Evolutionary conservation across 1,140 invertebrate genomes (phyloP), one percentile per base, ranked within the genome.

Genomic region (Triops longicaudatus): DNA sequence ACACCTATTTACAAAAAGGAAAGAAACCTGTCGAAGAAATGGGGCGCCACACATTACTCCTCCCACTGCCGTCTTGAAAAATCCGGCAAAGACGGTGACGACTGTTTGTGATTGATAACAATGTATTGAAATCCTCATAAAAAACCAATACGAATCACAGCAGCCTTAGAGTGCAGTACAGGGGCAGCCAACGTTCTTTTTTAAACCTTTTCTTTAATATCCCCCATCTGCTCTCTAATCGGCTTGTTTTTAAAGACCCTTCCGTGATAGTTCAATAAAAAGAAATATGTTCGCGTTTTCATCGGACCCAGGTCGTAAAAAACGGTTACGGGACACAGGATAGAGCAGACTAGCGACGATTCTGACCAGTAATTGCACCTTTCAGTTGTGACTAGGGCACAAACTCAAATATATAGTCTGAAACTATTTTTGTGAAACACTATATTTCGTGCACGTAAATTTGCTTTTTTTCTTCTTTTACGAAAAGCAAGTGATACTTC

Each of bases 101-200:
- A 22, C 50, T 63, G 50, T 63, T 63, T 63, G 22, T 63, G 50
- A 63, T 63, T 63, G n/a, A 63, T 63, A 63, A 63, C 50, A 17
- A 63, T 63, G 50, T 22, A 63, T 17, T 6, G 17, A 63, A 63
- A n/a, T 14, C 50, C 22, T 22, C 50, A 7, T n/a, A 22, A 22
- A 63, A 63, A 17, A 9, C 50, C 5, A 14, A 63, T 63, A 63
- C 50, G 50, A 63, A 63, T 63, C 50, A 63, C 50, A 6, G 50
- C 50, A 22, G 31, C 31, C 31, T 37, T 37, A 37, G 7, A 7
- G n/a, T n/a, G n/a, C n/a, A n/a, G n/a, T n/a, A n/a, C n/a, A n/a
- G n/a, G n/a, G n/a, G n/a, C n/a, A n/a, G n/a, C n/a, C n/a, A n/a
- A n/a, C n/a, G 31, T 37, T 37, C 7, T 37, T 37, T 37, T 63